phyloP scores from a whole-genome alignment of 1,140 invertebrate genomes.

The Euglossa dilemma region DNA sequence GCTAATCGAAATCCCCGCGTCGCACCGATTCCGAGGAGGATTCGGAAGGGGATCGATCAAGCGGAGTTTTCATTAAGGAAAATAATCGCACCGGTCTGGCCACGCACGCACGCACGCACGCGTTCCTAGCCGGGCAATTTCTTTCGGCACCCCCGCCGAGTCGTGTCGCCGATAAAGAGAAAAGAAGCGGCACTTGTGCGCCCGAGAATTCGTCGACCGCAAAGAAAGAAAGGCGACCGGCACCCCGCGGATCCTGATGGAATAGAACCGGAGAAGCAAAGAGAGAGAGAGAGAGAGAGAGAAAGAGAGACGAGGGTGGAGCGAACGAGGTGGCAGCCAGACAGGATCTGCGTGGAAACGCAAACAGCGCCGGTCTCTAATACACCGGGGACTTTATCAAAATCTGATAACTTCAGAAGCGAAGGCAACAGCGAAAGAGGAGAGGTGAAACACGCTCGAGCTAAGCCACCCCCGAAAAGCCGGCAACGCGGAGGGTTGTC shows the following conservation, averaged over 20 bases:
- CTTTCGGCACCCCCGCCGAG: background rate
- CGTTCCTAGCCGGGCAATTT: background rate
- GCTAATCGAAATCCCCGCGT: constrained; percentile 8
- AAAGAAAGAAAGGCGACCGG: background rate
- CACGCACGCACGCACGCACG: background rate
- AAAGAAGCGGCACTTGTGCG: too few relatives aligned
- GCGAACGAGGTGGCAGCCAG: constrained; percentile 57
- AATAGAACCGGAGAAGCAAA: background rate
- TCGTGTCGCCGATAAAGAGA: constrained; percentile 1
- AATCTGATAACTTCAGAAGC: constrained; percentile 74
- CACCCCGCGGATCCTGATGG: constrained; percentile 13
- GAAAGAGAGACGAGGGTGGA: constrained; percentile 28
- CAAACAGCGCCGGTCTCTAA: constrained; percentile 68
- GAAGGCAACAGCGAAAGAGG: constrained; percentile 63
- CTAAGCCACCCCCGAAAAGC: constrained; percentile 72
- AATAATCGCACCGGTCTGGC: background rate
- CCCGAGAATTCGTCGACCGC: background rate
- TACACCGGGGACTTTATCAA: constrained; percentile 77
- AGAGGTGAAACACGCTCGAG: constrained; percentile 57
- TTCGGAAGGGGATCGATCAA: background rate
- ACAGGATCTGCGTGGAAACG: constrained; percentile 71
- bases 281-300: constrained; percentile 26
- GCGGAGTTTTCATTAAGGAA: background rate
- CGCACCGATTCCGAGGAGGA: background rate
- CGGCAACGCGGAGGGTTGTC: constrained; percentile 58